Evolutionary conservation across 2,888 invertebrate genomes (phyloP).

Genomic region (Steromphala cineraria): DNA sequence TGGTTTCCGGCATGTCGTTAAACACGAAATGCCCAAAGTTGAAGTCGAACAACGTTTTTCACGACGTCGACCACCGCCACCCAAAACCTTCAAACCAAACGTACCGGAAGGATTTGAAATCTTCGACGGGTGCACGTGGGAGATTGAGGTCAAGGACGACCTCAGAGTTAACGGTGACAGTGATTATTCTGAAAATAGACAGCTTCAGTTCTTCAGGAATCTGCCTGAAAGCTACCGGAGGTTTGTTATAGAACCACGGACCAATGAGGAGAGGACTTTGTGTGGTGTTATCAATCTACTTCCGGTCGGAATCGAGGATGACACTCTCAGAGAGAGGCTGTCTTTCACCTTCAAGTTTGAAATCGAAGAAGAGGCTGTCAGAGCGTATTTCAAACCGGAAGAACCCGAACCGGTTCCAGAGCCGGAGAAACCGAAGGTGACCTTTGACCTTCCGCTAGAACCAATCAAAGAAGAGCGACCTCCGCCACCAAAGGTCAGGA

Average conservation of each 20-base stretch:
- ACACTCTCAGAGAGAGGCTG: constrained; percentile 34
- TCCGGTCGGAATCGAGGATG: constrained; percentile 48
- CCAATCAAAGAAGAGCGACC: constrained; percentile 44
- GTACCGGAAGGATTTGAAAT: constrained; percentile 54
- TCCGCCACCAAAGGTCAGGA: constrained; percentile 50
- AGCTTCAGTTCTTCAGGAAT: constrained; percentile 59
- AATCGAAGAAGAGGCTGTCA: constrained; percentile 58
- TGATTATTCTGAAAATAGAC: constrained; percentile 55
- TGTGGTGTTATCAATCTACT: constrained; percentile 53
- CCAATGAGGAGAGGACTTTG: constrained; percentile 53
- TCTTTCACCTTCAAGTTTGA: constrained; percentile 59
- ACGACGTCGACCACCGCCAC: constrained; percentile 37
- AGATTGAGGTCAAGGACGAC: constrained; percentile 53
- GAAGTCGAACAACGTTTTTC: background rate
- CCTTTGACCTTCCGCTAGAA: constrained; percentile 45
- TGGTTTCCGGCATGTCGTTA: background rate
- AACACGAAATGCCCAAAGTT: background rate
- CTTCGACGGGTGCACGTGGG: constrained; percentile 63
- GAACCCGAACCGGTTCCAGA: constrained; percentile 57
- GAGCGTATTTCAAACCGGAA: constrained; percentile 61
- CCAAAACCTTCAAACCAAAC: constrained; percentile 25
- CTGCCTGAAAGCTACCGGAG: constrained; percentile 67
- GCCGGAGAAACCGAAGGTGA: constrained; percentile 54
- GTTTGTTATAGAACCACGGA: constrained; percentile 67
- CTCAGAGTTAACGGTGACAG: constrained; percentile 50